Evolutionary conservation across 2,888 invertebrate species (phyloP), one percentile per base, ranked within the genome.

Genomic region (Hedya salicella): DNA sequence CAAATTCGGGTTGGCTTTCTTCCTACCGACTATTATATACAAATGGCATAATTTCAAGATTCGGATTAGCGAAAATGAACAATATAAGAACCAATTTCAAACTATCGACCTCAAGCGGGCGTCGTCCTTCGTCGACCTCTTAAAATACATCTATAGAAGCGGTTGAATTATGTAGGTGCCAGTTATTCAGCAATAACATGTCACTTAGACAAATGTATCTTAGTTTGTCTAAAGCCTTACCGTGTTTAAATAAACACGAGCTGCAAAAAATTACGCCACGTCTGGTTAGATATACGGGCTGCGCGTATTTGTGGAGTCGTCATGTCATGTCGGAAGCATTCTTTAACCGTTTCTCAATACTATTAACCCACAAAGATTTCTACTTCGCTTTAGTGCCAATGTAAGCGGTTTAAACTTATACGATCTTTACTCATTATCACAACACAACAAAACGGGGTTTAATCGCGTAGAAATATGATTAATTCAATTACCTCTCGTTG

Each of bases 331-430:
- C 56, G 49, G 68, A 59, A 46, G 66, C 67, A 63, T 69, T 69
- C 62, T 64, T n/a, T 32, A 70, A 62, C 42, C 11, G 49, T 70
- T 65, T 63, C 66, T 46, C 49, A 68, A 69, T 68, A 62, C 49
- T 52, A 53, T 49, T 68, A 70, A 68, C 66, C 68, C 52, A 61
- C 53, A 70, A 63, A 50, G 9, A 50, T 61, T 46, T 54, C 42
- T 52, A 63, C 17, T 46, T 36, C 5, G 21, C 13, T 36, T 13
- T n/a, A 17, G 6, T 32, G 25, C 16, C 8, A n/a, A 16, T 30
- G 8, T 56, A 13, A 11, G 14, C 16, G 42, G 1, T 16, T n/a
- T 5, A n/a, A 21, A n/a, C 6, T 25, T 4, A 25, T 6, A 25
- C 25, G 3, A 25, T 4, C 3, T 6, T 25, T 25, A 6, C 25